phyloP scores from a whole-genome alignment of 2,113 vertebrate genomes.

The Heterocephalus glaber region DNA sequence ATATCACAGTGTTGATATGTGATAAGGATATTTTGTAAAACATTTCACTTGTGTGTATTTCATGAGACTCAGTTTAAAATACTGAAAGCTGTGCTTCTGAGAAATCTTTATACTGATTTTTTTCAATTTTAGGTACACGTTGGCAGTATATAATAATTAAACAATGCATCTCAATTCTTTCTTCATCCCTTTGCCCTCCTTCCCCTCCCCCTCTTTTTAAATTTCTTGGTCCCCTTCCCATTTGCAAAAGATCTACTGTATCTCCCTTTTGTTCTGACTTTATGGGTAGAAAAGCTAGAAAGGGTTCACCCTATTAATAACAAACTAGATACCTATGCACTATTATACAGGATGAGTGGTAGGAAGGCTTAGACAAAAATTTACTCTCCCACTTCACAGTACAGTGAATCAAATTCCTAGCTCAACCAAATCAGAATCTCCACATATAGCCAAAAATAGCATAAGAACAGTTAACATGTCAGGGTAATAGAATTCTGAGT shows the following conservation, averaged over 20 bases:
- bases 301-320: background rate
- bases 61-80: background rate
- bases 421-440: background rate
- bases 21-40: conserved; percentile 7
- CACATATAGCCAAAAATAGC: background rate
- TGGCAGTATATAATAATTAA: background rate
- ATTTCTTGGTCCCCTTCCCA: background rate
- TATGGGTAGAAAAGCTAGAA: background rate
- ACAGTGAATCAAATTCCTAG: background rate
- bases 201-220: background rate
- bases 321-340: background rate
- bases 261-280: background rate
- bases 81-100: background rate
- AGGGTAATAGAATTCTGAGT: background rate
- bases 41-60: background rate
- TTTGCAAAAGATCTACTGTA: background rate
- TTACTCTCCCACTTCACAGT: background rate
- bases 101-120: background rate
- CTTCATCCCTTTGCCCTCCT: background rate
- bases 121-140: background rate
- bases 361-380: background rate
- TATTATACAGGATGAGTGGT: background rate
- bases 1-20: background rate
- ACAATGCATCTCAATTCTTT: background rate
- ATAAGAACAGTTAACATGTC: background rate